phyloP scores from a whole-genome alignment of 2,888 invertebrate genomes.

The Seira ritae region DNA sequence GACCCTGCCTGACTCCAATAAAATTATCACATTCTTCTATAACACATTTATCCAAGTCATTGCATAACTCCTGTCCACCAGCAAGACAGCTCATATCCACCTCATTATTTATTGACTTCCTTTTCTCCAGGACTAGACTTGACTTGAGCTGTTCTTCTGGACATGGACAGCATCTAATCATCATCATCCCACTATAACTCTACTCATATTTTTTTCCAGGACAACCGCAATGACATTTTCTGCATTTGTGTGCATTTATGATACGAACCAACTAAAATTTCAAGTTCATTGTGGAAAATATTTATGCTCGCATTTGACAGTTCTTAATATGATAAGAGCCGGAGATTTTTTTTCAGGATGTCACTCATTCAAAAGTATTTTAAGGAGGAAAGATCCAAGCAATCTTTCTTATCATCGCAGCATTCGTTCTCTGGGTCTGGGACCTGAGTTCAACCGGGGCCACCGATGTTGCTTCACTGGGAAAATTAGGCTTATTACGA shows the following conservation, averaged over 20 bases:
- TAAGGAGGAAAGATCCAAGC: background rate
- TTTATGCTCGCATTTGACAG: background rate
- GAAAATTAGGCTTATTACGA: background rate
- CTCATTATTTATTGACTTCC: constrained; percentile 42
- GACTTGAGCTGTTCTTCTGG: too few species aligned
- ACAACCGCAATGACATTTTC: background rate
- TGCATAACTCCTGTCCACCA: constrained; percentile 26
- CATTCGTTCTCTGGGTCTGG: too few species aligned
- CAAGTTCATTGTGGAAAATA: background rate
- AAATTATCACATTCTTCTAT: constrained; percentile 45
- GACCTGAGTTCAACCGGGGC: background rate
- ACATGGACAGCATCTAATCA: constrained; percentile 30
- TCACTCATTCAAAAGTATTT: background rate
- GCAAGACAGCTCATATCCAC: constrained; percentile 16
- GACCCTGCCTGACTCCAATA: constrained; percentile 17
- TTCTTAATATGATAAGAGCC: background rate
- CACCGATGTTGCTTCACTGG: background rate
- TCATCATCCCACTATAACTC: too few species aligned
- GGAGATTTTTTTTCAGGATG: background rate
- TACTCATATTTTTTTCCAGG: constrained; percentile 23
- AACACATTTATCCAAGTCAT: constrained; percentile 38
- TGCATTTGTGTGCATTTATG: too few species aligned
- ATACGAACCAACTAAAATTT: background rate
- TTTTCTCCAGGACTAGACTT: background rate
- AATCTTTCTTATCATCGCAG: background rate